Conservation (phyloP, 2,888 invertebrate genomes). For the Microdon myrmicae region DNA sequence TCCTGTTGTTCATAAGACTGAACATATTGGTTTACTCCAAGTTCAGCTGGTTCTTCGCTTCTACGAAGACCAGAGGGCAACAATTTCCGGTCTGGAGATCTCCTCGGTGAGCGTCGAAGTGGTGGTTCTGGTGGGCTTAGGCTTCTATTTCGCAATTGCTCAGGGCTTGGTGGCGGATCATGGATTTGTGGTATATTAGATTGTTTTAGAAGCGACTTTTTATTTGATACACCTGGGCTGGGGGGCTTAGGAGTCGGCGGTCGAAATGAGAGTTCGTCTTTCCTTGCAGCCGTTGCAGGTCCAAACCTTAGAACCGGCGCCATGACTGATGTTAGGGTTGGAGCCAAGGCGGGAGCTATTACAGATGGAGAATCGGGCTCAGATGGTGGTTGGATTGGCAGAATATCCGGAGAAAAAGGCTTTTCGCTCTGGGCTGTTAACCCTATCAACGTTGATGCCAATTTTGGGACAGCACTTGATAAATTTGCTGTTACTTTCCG, state of each 20-base stretch:
- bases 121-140: constrained; percentile 12
- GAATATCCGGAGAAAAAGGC: constrained; percentile 35
- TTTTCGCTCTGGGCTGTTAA: constrained; percentile 34
- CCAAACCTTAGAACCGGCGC: constrained; percentile 45
- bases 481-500: constrained; percentile 1
- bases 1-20: constrained; percentile 57
- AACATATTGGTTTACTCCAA: constrained; percentile 60
- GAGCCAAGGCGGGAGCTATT: constrained; percentile 39
- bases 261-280: neutral
- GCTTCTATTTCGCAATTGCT: constrained; percentile 15
- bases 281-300: constrained; percentile 16
- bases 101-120: constrained; percentile 54
- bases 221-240: neutral
- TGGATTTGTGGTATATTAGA: neutral
- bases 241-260: neutral
- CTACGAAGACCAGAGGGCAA: constrained; percentile 60
- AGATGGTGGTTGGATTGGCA: constrained; percentile 48
- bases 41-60: constrained; percentile 61
- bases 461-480: constrained; percentile 25
- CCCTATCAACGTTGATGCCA: constrained; percentile 43
- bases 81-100: constrained; percentile 57
- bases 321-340: constrained; percentile 43
- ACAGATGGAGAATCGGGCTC: constrained; percentile 33
- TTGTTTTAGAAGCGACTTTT: neutral
- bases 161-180: neutral